A percentile compares a stretch with the other conserved stretches of the same genome.
Conservation (phyloP, 2,797 vertebrate genomes). For the Miichthys miiuy region DNA sequence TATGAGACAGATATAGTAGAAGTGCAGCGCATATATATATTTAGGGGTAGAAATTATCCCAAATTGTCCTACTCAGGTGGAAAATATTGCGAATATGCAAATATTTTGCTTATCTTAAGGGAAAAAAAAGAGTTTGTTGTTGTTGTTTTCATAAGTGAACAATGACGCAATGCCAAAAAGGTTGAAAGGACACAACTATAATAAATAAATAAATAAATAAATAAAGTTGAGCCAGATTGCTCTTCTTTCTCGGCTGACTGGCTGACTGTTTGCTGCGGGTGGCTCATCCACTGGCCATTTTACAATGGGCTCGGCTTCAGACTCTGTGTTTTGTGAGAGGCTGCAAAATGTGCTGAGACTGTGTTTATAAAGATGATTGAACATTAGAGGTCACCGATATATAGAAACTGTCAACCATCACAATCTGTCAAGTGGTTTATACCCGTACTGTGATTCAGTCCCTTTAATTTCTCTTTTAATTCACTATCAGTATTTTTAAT, state of each 20-base stretch:
- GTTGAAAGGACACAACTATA: constrained; percentile 1
- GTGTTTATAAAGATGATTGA: neutral
- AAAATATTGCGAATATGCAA: constrained; percentile 20
- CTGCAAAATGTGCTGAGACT: neutral
- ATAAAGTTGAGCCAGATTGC: constrained; percentile 28
- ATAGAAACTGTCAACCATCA: neutral
- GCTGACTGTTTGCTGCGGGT: constrained; percentile 2
- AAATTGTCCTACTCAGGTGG: constrained; percentile 1
- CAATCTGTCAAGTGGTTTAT: neutral
- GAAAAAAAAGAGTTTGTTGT: neutral
- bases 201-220: constrained; percentile 16
- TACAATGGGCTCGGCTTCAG: constrained; percentile 15
- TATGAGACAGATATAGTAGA: constrained; percentile 17
- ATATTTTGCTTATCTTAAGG: constrained; percentile 1
- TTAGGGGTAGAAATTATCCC: constrained; percentile 2
- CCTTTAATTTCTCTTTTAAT: too few relatives aligned
- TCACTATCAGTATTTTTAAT: too few relatives aligned
- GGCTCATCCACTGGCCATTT: constrained; percentile 15
- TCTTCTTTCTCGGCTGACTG: constrained; percentile 19
- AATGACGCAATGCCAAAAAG: constrained; percentile 1
- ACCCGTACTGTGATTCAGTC: too few relatives aligned
- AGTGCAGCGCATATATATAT: constrained; percentile 6
- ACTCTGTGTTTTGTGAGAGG: constrained; percentile 6
- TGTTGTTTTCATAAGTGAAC: constrained; percentile 3
- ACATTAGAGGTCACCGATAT: neutral